These are phyloP conservation scores for Pangasius krempfi DNA, from an alignment of 2,797 vertebrate species.

Conservation along the genomic window DNA sequence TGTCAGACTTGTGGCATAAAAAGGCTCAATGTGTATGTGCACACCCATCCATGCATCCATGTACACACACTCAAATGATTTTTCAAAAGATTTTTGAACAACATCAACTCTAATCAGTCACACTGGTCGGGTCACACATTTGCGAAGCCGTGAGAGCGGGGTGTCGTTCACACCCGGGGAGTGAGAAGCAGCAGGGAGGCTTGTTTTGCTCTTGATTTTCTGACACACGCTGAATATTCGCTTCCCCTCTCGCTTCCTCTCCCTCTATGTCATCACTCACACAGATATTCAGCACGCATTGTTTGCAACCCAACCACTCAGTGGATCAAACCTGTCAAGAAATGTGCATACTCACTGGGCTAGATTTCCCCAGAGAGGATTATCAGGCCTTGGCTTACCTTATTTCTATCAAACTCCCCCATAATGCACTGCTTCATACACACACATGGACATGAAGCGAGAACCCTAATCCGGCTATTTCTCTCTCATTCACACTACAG, in stretches of 20 bases:
- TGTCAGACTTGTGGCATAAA: conserved; percentile 34
- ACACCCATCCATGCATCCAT: not conserved
- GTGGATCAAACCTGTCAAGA: conserved; percentile 51
- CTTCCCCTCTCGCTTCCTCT: conserved; percentile 16
- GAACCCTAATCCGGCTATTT: conserved; percentile 55
- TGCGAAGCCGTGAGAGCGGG: conserved; percentile 28
- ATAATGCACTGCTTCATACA: conserved; percentile 48
- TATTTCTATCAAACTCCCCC: conserved; percentile 34
- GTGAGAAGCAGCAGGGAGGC: conserved; percentile 51
- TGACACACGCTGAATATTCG: conserved; percentile 17
- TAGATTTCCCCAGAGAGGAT: conserved; percentile 51
- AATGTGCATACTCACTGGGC: conserved; percentile 34
- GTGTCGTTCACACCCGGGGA: conserved; percentile 50
- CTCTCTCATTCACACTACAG: conserved; percentile 30
- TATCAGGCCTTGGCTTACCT: conserved; percentile 35
- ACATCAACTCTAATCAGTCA: conserved; percentile 48
- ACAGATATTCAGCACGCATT: conserved; percentile 2
- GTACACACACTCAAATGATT: conserved; percentile 12
- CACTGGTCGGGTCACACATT: conserved; percentile 53
- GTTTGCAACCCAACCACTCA: conserved; percentile 15
- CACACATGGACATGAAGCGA: conserved; percentile 42
- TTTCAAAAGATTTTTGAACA: conserved; percentile 16
- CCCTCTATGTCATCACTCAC: conserved; percentile 28
- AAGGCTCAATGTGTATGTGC: conserved; percentile 15
- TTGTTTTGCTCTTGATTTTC: conserved; percentile 48